Percentiles rank a stretch among this genome's conserved stretches.
These are phyloP conservation scores for Mnemiopsis leidyi DNA, from an alignment of 37 sponge, comb jelly and placozoan species.

Conservation along the genomic window DNA sequence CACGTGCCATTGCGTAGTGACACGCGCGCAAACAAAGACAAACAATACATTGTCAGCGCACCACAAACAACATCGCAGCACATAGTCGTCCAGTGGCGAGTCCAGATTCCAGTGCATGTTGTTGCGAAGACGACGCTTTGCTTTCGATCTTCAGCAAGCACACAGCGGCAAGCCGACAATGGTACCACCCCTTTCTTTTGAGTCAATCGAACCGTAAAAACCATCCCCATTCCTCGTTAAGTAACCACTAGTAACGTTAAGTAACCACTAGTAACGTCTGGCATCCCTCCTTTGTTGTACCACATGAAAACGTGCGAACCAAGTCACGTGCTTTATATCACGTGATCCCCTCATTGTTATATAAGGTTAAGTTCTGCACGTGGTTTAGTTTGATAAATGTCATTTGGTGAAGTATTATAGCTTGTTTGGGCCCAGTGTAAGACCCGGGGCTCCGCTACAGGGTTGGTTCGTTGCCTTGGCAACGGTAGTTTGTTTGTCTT, in stretches of 20 bases:
- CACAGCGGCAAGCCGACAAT: background rate
- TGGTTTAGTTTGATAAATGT: conserved; percentile 19
- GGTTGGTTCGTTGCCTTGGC: conserved; percentile 59
- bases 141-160: too few species aligned
- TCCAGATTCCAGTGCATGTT: too few species aligned
- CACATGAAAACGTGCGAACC: background rate
- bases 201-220: background rate
- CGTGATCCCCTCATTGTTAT: background rate
- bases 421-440: background rate
- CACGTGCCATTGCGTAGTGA: background rate
- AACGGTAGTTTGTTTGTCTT: conserved; percentile 59
- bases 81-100: too few species aligned
- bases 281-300: background rate
- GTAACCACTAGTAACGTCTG: background rate
- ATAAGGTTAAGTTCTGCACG: background rate
- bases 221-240: background rate
- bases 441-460: background rate
- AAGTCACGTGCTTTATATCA: background rate
- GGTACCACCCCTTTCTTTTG: background rate
- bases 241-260: too few species aligned
- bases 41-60: background rate
- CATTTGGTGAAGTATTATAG: conserved; percentile 24
- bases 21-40: background rate
- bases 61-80: too few species aligned
- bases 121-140: too few species aligned